These are phyloP conservation scores for Antheraea assamensis DNA, from an alignment of 2,888 invertebrate species.

Conservation along the genomic window DNA sequence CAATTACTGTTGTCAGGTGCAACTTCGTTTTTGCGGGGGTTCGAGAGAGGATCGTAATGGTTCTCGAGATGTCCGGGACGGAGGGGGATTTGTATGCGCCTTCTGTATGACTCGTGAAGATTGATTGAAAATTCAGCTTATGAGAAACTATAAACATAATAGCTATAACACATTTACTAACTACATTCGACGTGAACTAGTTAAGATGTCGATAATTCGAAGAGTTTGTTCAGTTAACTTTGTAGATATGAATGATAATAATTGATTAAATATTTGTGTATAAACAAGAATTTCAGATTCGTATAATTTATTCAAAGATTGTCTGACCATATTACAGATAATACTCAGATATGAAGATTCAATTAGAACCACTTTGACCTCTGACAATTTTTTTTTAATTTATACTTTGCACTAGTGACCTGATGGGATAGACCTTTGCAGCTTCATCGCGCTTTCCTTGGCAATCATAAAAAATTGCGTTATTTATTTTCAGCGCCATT, in stretches of 20 bases:
- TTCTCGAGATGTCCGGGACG: slow-evolving; percentile 39
- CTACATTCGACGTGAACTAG: not conserved
- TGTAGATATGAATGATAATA: not conserved
- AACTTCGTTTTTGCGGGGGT: slow-evolving; percentile 62
- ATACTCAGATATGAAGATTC: not conserved
- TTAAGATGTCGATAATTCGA: not conserved
- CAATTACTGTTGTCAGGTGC: slow-evolving; percentile 76
- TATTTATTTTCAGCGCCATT: not conserved
- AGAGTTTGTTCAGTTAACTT: not conserved
- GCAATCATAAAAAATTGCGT: too few relatives aligned
- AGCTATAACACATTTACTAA: not conserved
- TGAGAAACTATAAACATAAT: slow-evolving; percentile 2
- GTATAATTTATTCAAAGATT: not conserved
- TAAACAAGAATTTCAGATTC: too few relatives aligned
- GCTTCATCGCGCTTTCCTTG: too few relatives aligned
- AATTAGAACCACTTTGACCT: too few relatives aligned
- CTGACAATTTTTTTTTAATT: too few relatives aligned
- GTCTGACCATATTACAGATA: not conserved
- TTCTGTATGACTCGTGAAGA: slow-evolving; percentile 29
- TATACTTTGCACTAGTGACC: too few relatives aligned
- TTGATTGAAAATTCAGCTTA: slow-evolving; percentile 8
- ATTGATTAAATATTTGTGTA: too few relatives aligned
- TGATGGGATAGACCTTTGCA: too few relatives aligned
- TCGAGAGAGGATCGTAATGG: slow-evolving; percentile 51
- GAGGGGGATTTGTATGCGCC: slow-evolving; percentile 51